Evolutionary conservation across 2,888 invertebrate genomes (phyloP).

Genomic region (Himalopsyche japonica): DNA sequence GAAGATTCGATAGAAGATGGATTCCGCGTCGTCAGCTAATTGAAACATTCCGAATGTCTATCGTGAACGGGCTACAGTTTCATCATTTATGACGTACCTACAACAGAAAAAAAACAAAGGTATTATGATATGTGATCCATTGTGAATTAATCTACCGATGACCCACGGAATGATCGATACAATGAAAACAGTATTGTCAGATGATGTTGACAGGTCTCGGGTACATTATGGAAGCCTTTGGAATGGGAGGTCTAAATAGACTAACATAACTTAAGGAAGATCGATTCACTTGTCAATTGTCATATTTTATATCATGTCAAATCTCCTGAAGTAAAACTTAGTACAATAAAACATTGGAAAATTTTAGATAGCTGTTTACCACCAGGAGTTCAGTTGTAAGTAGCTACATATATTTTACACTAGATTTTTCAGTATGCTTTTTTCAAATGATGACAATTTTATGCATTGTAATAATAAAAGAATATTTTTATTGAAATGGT

Average conservation of each 20-base stretch:
- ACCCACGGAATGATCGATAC: neutral
- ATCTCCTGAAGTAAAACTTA: too few relatives aligned
- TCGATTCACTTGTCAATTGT: too few relatives aligned
- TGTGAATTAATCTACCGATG: neutral
- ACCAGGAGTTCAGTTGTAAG: too few relatives aligned
- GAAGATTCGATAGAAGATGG: neutral
- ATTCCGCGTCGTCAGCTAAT: neutral
- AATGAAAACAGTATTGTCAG: neutral
- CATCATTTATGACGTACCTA: neutral
- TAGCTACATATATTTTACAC: too few relatives aligned
- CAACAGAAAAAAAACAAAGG: neutral
- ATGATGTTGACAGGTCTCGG: neutral
- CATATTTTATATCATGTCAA: too few relatives aligned
- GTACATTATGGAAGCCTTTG: neutral
- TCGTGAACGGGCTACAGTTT: neutral
- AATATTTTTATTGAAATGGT: too few relatives aligned
- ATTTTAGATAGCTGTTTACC: too few relatives aligned
- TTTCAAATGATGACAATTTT: too few relatives aligned
- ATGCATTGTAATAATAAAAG: too few relatives aligned
- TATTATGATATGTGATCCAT: neutral
- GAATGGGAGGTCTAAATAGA: neutral
- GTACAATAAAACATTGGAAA: too few relatives aligned
- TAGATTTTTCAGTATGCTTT: too few relatives aligned
- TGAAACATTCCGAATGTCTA: neutral
- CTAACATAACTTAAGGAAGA: too few relatives aligned